Conservation (phyloP, 2,888 invertebrate genomes). For the Stenchaetothrips biformis region DNA sequence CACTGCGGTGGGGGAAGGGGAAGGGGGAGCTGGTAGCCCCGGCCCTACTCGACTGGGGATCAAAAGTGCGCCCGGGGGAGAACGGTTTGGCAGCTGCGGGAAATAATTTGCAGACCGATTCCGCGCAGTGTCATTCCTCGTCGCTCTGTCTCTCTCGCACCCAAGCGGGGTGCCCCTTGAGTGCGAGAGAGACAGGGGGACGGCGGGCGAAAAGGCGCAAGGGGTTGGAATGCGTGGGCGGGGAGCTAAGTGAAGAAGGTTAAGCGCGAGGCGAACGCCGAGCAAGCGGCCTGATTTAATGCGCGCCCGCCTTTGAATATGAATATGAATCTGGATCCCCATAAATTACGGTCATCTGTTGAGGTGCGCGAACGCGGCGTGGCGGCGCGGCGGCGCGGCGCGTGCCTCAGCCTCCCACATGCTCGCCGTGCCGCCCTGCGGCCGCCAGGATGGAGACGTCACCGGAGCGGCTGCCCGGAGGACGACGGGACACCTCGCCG, state of each 20-base stretch:
- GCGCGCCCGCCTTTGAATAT: background rate
- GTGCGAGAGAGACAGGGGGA: background rate
- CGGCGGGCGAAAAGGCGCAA: background rate
- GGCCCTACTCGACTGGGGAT: too few species aligned
- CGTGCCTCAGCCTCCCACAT: background rate
- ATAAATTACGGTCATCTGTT: background rate
- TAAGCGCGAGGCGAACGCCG: background rate
- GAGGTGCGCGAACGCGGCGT: background rate
- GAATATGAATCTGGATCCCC: background rate
- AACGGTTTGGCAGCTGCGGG: too few species aligned
- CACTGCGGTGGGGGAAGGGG: too few species aligned
- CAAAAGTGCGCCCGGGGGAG: too few species aligned
- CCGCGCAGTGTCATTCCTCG: background rate
- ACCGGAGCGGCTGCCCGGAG: background rate
- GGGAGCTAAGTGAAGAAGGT: constrained; percentile 5
- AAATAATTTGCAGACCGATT: too few species aligned
- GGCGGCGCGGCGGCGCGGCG: background rate
- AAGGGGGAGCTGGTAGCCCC: too few species aligned
- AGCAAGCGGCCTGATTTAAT: background rate
- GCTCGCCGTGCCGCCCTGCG: background rate
- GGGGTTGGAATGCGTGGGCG: background rate
- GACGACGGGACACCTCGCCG: too few species aligned
- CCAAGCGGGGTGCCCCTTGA: background rate
- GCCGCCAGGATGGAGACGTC: background rate
- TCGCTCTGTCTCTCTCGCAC: background rate